phyloP scores from a whole-genome alignment of 2,888 invertebrate genomes.

The Acronicta aceris region DNA sequence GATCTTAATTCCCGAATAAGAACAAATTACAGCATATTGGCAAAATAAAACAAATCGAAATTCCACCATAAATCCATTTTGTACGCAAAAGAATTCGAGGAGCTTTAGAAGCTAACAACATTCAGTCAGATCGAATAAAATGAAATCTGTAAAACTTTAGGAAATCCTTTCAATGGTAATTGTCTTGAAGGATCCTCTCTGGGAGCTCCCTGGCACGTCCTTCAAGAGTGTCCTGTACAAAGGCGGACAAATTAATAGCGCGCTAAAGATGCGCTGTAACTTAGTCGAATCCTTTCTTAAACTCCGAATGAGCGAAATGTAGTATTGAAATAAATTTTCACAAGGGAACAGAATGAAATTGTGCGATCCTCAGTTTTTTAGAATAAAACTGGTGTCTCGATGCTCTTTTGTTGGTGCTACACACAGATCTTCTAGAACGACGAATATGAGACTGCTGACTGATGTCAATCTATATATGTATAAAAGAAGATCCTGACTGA shows the following conservation, averaged over 20 bases:
- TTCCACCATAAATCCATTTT: constrained; percentile 50
- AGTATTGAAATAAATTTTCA: constrained; percentile 78
- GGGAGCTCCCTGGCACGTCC: constrained; percentile 59
- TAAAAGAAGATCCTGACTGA: too few species aligned
- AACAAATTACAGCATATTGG: constrained; percentile 34
- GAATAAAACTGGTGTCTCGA: constrained; percentile 76
- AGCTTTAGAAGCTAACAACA: constrained; percentile 54
- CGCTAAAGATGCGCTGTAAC: constrained; percentile 67
- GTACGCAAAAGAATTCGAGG: constrained; percentile 54
- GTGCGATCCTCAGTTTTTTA: constrained; percentile 69
- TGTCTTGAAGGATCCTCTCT: constrained; percentile 57
- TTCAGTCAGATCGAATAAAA: constrained; percentile 58
- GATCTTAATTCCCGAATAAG: constrained; percentile 7
- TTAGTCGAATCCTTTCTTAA: constrained; percentile 64
- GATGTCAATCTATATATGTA: too few species aligned
- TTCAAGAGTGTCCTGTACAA: constrained; percentile 58
- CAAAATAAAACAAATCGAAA: constrained; percentile 52
- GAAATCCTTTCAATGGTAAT: constrained; percentile 62
- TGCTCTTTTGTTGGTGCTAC: constrained; percentile 71
- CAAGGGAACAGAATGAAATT: constrained; percentile 75
- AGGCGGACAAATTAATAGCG: constrained; percentile 67
- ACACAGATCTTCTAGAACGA: constrained; percentile 47
- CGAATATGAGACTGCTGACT: too few species aligned
- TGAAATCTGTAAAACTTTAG: constrained; percentile 61
- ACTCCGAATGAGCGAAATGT: constrained; percentile 62